Base-by-base conservation (phyloP, 1,140 invertebrate species). In the Lepidurus arcticus region DNA sequence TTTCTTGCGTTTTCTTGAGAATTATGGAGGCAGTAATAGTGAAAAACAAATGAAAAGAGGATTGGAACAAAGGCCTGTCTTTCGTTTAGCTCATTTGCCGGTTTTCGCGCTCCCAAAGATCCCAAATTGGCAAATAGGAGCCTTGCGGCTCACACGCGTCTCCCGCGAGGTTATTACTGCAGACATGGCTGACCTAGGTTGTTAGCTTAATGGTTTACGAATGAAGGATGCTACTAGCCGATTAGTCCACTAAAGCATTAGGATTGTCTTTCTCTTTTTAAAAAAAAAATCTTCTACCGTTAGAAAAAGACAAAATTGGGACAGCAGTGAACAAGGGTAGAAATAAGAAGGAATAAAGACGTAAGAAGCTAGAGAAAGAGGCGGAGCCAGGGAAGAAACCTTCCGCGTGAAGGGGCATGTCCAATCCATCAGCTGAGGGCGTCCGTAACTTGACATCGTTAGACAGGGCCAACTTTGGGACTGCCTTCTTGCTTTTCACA, bases 391-490 rank as follows among this genome's bases (percentile, higher is more conserved):
- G 53, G 7, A 7, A 65, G 53, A 9, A 21, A 21, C 16, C 53
- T 65, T 65, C 53, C 53, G 53, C 53, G 53, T 65, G 53, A 65
- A 16, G 53, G 53, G 53, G 53, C 53, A 65, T 65, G 53, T 65
- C 53, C 53, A 65, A 65, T 65, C 6, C 53, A 65, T 65, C 53
- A 65, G 13, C 53, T 65, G 13, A 9, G 53, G 53, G 53, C n/a
- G 53, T 65, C 53, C 7, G 53, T 65, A 65, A 65, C 53, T 65
- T 65, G 53, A 65, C 53, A 65, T 65, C 21, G 53, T 65, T 65
- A 65, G 53, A 65, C 53, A 65, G 16, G 53, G 53, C 53, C 53
- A 65, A 13, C 53, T 65, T 34, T 34, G 34, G 34, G 34, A 34
- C 34, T 34, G 16, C 6, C 13, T 65, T 65, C 53, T 65, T 65